These are phyloP conservation scores for Enteromius anoplus DNA, from an alignment of 2,797 vertebrate species.

Conservation along the genomic window DNA sequence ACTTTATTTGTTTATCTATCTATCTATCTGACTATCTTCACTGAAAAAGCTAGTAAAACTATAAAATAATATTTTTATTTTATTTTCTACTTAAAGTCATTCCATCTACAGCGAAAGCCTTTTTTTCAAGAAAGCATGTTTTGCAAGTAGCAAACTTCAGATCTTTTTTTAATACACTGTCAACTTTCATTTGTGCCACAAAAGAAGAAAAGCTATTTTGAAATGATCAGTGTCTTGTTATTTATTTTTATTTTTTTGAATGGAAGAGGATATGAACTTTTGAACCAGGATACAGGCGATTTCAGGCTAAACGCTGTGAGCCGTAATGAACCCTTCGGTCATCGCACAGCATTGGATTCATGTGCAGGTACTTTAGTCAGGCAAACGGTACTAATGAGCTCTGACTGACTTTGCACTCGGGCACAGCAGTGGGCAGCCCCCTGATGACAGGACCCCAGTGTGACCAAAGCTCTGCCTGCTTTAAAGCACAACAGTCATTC, in stretches of 20 bases:
- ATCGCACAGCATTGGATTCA: slow-evolving; percentile 13
- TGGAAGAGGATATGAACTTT: slow-evolving; percentile 28
- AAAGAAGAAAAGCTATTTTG: background rate
- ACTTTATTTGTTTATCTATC: background rate
- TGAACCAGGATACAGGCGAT: slow-evolving; percentile 72
- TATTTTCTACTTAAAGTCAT: background rate
- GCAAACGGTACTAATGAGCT: slow-evolving; percentile 66
- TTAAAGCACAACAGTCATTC: slow-evolving; percentile 35
- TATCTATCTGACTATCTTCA: slow-evolving; percentile 1
- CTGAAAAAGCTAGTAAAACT: background rate
- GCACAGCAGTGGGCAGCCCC: slow-evolving; percentile 62
- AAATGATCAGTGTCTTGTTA: background rate
- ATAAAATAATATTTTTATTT: background rate
- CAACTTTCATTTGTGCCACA: background rate
- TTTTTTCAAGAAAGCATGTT: background rate
- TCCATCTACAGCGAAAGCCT: background rate
- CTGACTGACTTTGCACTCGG: slow-evolving; percentile 65
- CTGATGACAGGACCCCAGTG: slow-evolving; percentile 48
- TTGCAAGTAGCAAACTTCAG: background rate
- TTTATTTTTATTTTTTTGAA: background rate
- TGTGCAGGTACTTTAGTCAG: slow-evolving; percentile 62
- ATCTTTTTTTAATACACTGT: background rate
- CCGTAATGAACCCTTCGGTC: slow-evolving; percentile 63
- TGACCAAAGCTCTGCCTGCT: slow-evolving; percentile 50
- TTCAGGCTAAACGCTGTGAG: slow-evolving; percentile 66